A percentile compares a stretch with the other conserved stretches of the same genome.
Conservation (phyloP, 2,888 invertebrate species). For the Xanthorhoe spadicearia region DNA sequence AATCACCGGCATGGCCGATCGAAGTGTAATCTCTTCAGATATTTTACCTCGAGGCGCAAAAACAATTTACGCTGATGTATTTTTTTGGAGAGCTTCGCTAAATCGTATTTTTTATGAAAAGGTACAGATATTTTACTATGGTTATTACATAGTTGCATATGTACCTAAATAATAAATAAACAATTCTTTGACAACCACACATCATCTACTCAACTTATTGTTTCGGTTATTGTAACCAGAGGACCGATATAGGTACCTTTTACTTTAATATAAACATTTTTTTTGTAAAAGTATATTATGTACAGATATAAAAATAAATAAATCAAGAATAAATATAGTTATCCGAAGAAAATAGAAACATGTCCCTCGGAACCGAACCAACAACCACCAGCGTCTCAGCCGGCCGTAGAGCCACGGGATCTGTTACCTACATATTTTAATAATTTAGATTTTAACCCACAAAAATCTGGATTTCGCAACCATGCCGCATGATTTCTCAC, state of each 20-base stretch:
- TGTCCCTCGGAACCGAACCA: too few species aligned
- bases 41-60: slow-evolving; percentile 65
- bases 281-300: too few species aligned
- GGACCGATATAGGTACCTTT: too few species aligned
- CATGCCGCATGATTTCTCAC: slow-evolving; percentile 45
- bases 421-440: background rate
- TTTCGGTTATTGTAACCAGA: too few species aligned
- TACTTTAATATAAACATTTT: too few species aligned
- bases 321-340: too few species aligned
- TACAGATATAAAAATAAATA: too few species aligned
- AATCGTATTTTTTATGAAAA: slow-evolving; percentile 24
- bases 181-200: too few species aligned
- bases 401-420: too few species aligned
- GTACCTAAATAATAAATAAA: background rate
- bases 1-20: slow-evolving; percentile 46
- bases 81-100: slow-evolving; percentile 56
- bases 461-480: slow-evolving; percentile 19
- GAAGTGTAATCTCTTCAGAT: slow-evolving; percentile 70
- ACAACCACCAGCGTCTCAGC: too few species aligned
- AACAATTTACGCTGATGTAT: slow-evolving; percentile 71
- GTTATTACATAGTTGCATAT: slow-evolving; percentile 14
- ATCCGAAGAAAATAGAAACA: too few species aligned
- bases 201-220: too few species aligned
- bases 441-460: slow-evolving; percentile 19
- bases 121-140: slow-evolving; percentile 18